Conservation (phyloP, 2,888 invertebrate genomes). For the Pherbina coryleti region DNA sequence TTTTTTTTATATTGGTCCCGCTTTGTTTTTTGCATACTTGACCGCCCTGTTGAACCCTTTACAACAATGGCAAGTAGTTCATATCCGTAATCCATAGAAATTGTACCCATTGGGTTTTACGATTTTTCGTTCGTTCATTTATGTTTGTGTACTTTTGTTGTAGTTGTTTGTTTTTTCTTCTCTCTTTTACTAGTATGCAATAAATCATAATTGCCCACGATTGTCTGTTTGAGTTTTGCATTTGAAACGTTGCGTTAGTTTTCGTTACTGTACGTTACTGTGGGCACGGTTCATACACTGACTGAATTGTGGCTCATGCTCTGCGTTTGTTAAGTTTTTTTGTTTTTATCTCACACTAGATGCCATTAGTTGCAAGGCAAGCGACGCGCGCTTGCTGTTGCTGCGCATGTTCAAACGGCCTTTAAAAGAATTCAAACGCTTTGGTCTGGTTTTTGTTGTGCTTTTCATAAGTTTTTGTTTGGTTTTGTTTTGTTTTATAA, state of each 20-base stretch:
- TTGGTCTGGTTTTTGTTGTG: slow-evolving; percentile 33
- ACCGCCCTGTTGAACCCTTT: not conserved
- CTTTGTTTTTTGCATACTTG: not conserved
- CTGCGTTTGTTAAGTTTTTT: not conserved
- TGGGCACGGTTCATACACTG: not conserved
- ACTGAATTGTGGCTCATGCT: slow-evolving; percentile 18
- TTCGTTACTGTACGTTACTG: not conserved
- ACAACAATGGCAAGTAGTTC: not conserved
- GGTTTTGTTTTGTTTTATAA: slow-evolving; percentile 25
- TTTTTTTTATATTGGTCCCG: not conserved
- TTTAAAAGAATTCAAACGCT: slow-evolving; percentile 50
- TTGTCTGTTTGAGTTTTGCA: slow-evolving; percentile 26
- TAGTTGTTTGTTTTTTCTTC: slow-evolving; percentile 29
- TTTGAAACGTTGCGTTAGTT: slow-evolving; percentile 4
- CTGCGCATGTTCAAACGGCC: slow-evolving; percentile 45
- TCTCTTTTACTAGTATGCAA: slow-evolving; percentile 30
- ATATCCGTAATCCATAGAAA: not conserved
- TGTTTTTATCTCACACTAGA: not conserved
- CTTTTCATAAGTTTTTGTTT: not conserved
- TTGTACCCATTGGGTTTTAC: not conserved
- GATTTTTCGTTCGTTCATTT: not conserved
- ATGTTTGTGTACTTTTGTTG: slow-evolving; percentile 2
- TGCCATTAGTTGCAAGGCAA: not conserved
- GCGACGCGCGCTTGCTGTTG: not conserved
- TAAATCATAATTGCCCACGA: slow-evolving; percentile 49